These are phyloP conservation scores for Ctena decussata DNA, from an alignment of 2,888 invertebrate genomes.

Conservation along the genomic window DNA sequence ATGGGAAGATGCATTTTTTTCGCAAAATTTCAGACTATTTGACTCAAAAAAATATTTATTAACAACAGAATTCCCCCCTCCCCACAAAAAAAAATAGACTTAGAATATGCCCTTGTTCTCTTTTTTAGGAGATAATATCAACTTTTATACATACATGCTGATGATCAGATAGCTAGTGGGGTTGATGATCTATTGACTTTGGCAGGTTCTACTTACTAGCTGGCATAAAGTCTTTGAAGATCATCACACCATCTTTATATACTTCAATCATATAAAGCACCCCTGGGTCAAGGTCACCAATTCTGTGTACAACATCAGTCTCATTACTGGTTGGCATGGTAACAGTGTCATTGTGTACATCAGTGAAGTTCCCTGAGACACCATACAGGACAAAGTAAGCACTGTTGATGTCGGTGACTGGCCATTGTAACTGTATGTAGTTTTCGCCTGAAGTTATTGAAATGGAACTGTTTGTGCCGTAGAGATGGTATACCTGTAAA, in stretches of 20 bases:
- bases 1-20: too few species aligned
- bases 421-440: slow-evolving; percentile 51
- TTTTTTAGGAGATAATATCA: too few species aligned
- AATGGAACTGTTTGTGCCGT: slow-evolving; percentile 40
- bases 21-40: too few species aligned
- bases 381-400: slow-evolving; percentile 52
- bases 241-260: slow-evolving; percentile 37
- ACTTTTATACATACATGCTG: too few species aligned
- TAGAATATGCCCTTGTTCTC: too few species aligned
- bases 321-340: slow-evolving; percentile 47
- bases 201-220: slow-evolving; percentile 71
- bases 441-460: slow-evolving; percentile 43
- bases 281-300: slow-evolving; percentile 63
- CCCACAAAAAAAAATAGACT: too few species aligned
- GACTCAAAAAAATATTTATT: too few species aligned
- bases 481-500: slow-evolving; percentile 53
- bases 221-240: slow-evolving; percentile 50
- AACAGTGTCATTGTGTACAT: slow-evolving; percentile 41
- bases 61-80: too few species aligned
- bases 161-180: too few species aligned
- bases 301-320: slow-evolving; percentile 34
- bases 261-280: slow-evolving; percentile 59
- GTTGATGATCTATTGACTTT: too few species aligned
- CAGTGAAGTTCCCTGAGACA: slow-evolving; percentile 22
- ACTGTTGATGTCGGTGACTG: slow-evolving; percentile 39